These are phyloP conservation scores for Nasalis larvatus DNA, from an alignment of 2,113 vertebrate species.

Conservation along the genomic window DNA sequence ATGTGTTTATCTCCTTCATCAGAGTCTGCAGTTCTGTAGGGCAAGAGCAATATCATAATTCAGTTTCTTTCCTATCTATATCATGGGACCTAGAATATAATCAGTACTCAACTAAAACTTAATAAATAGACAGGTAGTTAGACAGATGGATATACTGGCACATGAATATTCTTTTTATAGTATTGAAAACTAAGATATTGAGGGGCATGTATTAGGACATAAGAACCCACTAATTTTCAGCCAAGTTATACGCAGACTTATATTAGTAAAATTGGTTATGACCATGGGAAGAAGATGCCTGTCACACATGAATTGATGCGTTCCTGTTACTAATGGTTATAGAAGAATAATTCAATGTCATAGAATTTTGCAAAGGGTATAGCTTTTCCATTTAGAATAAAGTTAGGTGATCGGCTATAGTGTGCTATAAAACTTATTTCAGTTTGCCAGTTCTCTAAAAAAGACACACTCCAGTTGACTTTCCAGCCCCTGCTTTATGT, in stretches of 20 bases:
- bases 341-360: neutral
- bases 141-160: neutral
- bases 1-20: neutral
- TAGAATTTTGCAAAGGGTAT: slow-evolving; percentile 12
- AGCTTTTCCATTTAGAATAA: slow-evolving; percentile 12
- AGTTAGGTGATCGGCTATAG: neutral
- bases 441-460: neutral
- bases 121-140: neutral
- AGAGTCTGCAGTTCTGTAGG: neutral
- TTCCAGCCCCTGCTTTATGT: slow-evolving; percentile 8
- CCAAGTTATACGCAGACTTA: neutral
- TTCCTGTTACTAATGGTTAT: neutral
- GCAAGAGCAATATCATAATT: neutral
- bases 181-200: neutral
- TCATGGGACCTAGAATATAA: neutral
- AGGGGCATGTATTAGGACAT: neutral
- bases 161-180: neutral
- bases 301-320: neutral
- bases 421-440: neutral
- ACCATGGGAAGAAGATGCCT: neutral
- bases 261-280: neutral
- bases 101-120: neutral
- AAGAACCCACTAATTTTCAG: neutral
- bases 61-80: neutral
- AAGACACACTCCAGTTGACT: neutral